Conservation (phyloP, 2,888 invertebrate genomes). For the Hanleya hanleyi region DNA sequence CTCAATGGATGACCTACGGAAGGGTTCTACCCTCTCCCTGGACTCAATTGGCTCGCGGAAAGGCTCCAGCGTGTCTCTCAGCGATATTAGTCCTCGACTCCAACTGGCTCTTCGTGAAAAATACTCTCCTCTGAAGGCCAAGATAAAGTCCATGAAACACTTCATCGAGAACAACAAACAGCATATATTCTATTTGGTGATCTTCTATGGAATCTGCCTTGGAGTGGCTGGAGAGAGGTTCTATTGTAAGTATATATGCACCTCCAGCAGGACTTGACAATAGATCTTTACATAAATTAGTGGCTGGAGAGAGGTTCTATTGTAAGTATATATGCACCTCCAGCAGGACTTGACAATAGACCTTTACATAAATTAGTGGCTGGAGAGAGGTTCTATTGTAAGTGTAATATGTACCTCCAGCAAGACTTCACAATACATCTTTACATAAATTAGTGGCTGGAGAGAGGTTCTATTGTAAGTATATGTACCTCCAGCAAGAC, state of each 20-base stretch:
- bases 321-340: too few species aligned
- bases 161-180: constrained; percentile 77
- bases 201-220: constrained; percentile 77
- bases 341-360: too few species aligned
- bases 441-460: too few species aligned
- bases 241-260: constrained; percentile 77
- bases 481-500: too few species aligned
- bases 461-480: too few species aligned
- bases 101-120: constrained; percentile 53
- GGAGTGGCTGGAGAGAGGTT: constrained; percentile 78
- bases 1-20: neutral
- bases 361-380: too few species aligned
- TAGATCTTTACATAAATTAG: too few species aligned
- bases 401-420: too few species aligned
- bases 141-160: constrained; percentile 66
- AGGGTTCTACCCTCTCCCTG: neutral
- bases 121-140: constrained; percentile 61
- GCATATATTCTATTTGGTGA: constrained; percentile 77
- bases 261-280: too few species aligned
- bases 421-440: too few species aligned
- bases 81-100: neutral
- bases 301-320: too few species aligned
- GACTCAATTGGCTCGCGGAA: neutral
- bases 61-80: neutral
- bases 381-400: too few species aligned